Evolutionary conservation across 2,113 vertebrate species (phyloP).

Genomic region (Tenrec ecaudatus): DNA sequence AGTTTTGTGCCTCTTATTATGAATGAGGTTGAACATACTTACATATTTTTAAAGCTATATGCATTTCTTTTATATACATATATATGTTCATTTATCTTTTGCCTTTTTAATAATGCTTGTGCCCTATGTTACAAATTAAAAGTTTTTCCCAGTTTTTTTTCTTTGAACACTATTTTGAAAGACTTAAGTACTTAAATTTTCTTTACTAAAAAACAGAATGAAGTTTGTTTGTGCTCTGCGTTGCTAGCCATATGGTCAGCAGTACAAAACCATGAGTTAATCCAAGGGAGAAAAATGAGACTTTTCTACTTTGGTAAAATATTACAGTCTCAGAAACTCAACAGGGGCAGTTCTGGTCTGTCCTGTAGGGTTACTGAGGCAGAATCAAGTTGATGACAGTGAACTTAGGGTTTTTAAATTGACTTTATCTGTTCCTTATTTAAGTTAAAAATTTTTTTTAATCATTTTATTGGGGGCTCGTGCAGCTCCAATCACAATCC

Average conservation of each 20-base stretch:
- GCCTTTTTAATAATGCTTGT: neutral
- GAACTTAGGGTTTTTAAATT: neutral
- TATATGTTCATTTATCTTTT: neutral
- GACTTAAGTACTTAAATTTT: constrained; percentile 22
- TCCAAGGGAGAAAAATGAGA: too few relatives aligned
- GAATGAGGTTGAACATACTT: neutral
- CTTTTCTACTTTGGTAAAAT: too few relatives aligned
- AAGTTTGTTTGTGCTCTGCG: too few relatives aligned
- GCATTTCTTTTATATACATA: constrained; percentile 1
- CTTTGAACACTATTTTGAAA: constrained; percentile 26
- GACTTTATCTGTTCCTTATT: neutral
- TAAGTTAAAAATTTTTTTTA: constrained; percentile 21
- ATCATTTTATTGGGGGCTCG: too few relatives aligned
- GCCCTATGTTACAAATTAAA: neutral
- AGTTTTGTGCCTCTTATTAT: neutral
- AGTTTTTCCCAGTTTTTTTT: constrained; percentile 12
- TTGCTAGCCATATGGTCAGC: too few relatives aligned
- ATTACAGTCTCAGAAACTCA: too few relatives aligned
- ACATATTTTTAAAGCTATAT: constrained; percentile 13
- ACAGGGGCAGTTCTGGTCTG: too few relatives aligned
- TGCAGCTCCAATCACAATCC: too few relatives aligned
- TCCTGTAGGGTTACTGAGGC: too few relatives aligned
- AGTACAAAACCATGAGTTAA: too few relatives aligned
- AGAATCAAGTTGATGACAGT: too few relatives aligned
- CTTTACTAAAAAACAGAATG: neutral